Evolutionary conservation across 2,113 vertebrate genomes (phyloP).

Genomic region (Pycnonotus jocosus): DNA sequence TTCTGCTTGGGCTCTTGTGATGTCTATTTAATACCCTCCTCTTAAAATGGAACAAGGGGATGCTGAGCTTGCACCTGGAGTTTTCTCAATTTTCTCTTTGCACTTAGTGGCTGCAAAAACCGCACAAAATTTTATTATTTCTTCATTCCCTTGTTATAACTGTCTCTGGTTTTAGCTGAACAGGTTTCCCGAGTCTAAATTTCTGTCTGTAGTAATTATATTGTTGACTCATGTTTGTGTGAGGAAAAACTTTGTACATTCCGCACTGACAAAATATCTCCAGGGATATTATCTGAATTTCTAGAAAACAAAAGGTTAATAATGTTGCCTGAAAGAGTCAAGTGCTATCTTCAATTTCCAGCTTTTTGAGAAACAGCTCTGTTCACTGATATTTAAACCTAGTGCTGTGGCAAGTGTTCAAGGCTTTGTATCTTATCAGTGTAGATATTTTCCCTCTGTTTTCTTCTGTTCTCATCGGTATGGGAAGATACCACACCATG

Average conservation of each 20-base stretch:
- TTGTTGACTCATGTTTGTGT: not conserved
- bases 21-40: not conserved
- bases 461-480: not conserved
- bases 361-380: not conserved
- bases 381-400: not conserved
- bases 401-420: not conserved
- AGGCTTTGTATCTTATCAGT: not conserved
- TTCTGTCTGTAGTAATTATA: not conserved
- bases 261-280: not conserved
- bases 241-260: not conserved
- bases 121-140: not conserved
- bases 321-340: not conserved
- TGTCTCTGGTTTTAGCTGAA: not conserved
- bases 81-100: not conserved
- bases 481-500: not conserved
- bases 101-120: not conserved
- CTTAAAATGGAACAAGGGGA: not conserved
- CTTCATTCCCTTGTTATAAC: not conserved
- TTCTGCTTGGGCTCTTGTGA: not conserved
- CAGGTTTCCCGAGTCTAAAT: not conserved
- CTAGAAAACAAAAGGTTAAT: not conserved
- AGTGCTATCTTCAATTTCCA: not conserved
- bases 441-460: not conserved
- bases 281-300: not conserved
- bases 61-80: constrained; percentile 11